Base-by-base conservation (phyloP, 2,888 invertebrate species). In the Hermaeophaga mercurialis region DNA sequence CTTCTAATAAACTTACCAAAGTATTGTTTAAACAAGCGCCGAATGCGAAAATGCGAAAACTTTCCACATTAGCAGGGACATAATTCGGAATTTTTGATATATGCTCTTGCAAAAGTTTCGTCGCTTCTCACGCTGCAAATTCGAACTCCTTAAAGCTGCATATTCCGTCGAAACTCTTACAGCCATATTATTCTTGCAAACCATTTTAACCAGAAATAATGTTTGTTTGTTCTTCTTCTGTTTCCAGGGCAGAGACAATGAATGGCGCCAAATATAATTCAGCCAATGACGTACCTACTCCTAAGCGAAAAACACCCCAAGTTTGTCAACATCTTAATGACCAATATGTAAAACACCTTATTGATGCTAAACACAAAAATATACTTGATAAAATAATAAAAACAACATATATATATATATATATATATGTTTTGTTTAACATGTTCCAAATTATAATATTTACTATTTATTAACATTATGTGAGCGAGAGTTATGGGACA, bases 61-160 rank as follows among this genome's bases (percentile, higher is more conserved):
- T 52, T 52, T 52, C 14, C 43, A 33, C 43, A 52, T 52, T 52
- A 52, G 52, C 24, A 44, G n/a, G 15, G 31, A 43, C 43, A 43
- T 52, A 52, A 52, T 52, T 52, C 43, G 33, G 19, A 52, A 52
- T 52, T 43, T 44, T 52, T 52, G 52, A 52, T 52, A 43, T 52
- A 52, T 52, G 43, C 12, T 12, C 12, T 12, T 33, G 24, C 8
- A 6, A 44, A 52, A 52, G 24, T 52, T 52, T 34, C 8, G n/a
- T 14, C 12, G 38, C 39, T 17, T 39, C 34, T 14, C 22, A 24
- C 31, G 15, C 34, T 34, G 43, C 24, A 17, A 49, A 43, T 52
- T 44, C 43, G 52, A 52, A 43, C 52, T 52, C 22, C 34, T 34
- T 43, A 22, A 52, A 43, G 15, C 34, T 43, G 43, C 34, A 52